Evolutionary conservation across 1,140 invertebrate genomes (phyloP).

Genomic region (Drosophila virilis): DNA sequence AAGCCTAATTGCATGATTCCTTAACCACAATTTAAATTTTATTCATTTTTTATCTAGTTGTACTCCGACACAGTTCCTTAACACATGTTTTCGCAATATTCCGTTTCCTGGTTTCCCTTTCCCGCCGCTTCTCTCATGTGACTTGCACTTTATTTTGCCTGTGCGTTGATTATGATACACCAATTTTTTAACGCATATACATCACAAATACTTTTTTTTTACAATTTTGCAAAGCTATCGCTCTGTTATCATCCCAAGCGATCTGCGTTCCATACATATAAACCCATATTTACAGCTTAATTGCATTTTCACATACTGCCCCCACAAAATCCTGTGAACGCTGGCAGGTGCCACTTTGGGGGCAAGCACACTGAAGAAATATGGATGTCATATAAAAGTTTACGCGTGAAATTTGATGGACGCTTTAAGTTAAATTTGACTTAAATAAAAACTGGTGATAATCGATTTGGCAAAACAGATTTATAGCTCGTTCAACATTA

Average conservation of each 20-base stretch:
- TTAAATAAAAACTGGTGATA: no score
- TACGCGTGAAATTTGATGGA: background rate
- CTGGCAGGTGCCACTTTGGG: conserved; percentile 53
- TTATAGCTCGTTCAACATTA: no score
- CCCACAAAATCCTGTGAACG: conserved; percentile 55
- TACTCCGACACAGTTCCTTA: no score
- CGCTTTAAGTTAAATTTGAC: no score
- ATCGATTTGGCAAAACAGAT: no score
- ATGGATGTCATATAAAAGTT: background rate
- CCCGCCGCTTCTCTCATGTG: conserved; percentile 40
- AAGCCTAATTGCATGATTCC: no score
- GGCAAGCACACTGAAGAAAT: conserved; percentile 24
- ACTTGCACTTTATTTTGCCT: conserved; percentile 69
- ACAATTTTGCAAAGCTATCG: conserved; percentile 20
- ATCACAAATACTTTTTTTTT: conserved; percentile 24
- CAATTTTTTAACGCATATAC: conserved; percentile 31
- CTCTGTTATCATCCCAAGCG: conserved; percentile 21
- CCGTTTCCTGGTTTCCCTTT: conserved; percentile 4
- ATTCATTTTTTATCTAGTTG: no score
- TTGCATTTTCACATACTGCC: conserved; percentile 78
- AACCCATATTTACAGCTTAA: conserved; percentile 70
- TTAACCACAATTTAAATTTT: no score
- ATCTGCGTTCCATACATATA: conserved; percentile 11
- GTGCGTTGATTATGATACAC: conserved; percentile 58
- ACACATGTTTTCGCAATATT: no score